Conservation (phyloP, 2,797 vertebrate genomes). For the Aphelocoma californica region DNA sequence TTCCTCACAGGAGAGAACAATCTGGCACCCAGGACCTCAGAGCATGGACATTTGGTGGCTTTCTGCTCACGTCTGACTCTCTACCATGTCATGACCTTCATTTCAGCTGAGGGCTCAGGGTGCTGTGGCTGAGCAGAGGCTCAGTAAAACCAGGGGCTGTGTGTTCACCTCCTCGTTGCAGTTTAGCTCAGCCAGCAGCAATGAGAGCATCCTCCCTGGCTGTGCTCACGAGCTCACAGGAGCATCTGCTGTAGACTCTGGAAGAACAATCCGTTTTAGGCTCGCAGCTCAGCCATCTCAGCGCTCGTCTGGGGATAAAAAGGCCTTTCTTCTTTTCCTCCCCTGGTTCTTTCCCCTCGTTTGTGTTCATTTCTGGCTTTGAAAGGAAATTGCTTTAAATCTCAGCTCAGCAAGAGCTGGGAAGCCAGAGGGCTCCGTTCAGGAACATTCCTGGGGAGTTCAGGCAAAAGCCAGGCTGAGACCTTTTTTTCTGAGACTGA, state of each 20-base stretch:
- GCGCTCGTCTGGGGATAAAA: conserved; percentile 9
- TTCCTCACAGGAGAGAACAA: not conserved
- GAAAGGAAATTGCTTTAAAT: conserved; percentile 59
- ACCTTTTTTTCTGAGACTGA: not conserved
- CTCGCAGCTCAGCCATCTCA: conserved; percentile 21
- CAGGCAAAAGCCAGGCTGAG: not conserved
- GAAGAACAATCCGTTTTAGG: not conserved
- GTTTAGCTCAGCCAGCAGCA: not conserved
- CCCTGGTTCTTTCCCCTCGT: not conserved
- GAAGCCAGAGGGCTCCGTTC: conserved; percentile 29
- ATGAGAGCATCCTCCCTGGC: not conserved
- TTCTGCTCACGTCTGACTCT: not conserved
- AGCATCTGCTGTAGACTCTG: not conserved
- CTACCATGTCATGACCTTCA: not conserved
- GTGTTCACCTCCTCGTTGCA: not conserved
- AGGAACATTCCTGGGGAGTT: not conserved
- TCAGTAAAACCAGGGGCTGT: not conserved
- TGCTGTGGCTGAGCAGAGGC: not conserved
- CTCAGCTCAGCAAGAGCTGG: conserved; percentile 19
- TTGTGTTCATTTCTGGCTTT: conserved; percentile 44
- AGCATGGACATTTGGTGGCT: not conserved
- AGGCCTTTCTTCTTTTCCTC: not conserved
- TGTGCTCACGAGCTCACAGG: not conserved
- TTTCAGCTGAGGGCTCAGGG: not conserved
- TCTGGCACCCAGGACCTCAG: not conserved